Evolutionary conservation across 2,888 invertebrate genomes (phyloP).

Genomic region (Pyrrhosoma nymphula): DNA sequence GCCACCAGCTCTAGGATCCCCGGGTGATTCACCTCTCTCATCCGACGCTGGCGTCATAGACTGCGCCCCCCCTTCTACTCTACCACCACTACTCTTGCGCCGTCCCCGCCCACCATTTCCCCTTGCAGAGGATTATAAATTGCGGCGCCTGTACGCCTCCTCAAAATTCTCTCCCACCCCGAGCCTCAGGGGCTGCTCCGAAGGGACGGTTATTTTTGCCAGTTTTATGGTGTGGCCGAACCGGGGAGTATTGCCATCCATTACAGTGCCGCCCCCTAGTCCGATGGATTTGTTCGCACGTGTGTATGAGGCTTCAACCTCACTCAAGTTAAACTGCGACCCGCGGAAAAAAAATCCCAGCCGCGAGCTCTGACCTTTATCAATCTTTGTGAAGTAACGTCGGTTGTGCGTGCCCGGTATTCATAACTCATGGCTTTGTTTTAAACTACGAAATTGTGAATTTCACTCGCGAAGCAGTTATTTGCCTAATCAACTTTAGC

Average conservation of each 20-base stretch:
- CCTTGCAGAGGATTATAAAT: constrained; percentile 40
- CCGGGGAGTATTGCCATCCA: neutral
- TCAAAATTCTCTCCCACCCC: constrained; percentile 55
- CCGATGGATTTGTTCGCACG: neutral
- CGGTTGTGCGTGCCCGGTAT: neutral
- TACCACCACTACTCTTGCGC: neutral
- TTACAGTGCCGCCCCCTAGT: neutral
- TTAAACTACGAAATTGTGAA: neutral
- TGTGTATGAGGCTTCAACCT: neutral
- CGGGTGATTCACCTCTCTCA: neutral
- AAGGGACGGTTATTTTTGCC: neutral
- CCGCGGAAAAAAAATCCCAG: neutral
- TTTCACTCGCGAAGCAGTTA: too few relatives aligned
- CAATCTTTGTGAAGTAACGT: neutral
- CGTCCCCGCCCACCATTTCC: neutral
- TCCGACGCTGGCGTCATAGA: neutral
- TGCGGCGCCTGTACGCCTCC: constrained; percentile 38
- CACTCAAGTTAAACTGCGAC: neutral
- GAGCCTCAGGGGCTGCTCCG: neutral
- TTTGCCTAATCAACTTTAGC: too few relatives aligned
- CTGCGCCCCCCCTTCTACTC: neutral
- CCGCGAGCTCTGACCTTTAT: neutral
- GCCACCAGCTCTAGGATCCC: too few relatives aligned
- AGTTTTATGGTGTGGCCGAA: constrained; percentile 26
- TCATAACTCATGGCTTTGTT: neutral